These are phyloP conservation scores for Rhysida immarginata DNA, from an alignment of 1,140 invertebrate species.

Conservation along the genomic window DNA sequence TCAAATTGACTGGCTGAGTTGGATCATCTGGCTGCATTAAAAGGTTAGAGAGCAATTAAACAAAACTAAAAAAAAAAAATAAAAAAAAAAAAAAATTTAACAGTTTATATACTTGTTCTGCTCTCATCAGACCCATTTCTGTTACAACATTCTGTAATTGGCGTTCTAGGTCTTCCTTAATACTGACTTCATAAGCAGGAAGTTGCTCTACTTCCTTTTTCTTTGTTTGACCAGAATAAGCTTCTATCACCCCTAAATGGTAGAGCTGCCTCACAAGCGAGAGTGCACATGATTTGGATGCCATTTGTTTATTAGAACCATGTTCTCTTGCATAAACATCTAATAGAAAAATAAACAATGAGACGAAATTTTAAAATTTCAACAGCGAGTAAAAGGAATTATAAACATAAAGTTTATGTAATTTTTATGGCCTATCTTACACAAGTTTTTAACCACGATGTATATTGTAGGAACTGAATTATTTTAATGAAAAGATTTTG, in stretches of 20 bases:
- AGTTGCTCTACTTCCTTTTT: constrained; percentile 54
- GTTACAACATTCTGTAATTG: constrained; percentile 47
- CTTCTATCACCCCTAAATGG: constrained; percentile 84
- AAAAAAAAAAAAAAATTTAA: constrained; percentile 17
- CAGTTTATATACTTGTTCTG: constrained; percentile 17
- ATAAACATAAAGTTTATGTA: no score
- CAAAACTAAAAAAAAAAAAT: no score
- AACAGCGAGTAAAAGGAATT: no score
- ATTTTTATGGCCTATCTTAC: no score
- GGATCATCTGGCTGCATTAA: constrained; percentile 16
- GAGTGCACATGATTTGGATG: constrained; percentile 89
- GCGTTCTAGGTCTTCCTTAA: constrained; percentile 47
- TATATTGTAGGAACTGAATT: no score
- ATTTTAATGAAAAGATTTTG: no score
- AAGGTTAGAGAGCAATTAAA: no score
- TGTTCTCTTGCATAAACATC: constrained; percentile 66
- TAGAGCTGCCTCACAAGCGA: constrained; percentile 87
- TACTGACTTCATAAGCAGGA: constrained; percentile 58
- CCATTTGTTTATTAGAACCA: constrained; percentile 89
- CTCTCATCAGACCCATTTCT: constrained; percentile 41
- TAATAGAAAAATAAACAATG: constrained; percentile 30
- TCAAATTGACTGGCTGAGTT: background rate
- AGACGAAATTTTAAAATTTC: no score
- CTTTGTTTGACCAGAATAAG: constrained; percentile 63
- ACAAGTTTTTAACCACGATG: no score